Conservation (phyloP, 1,140 invertebrate genomes). For the Drosophila sulfurigaster region DNA sequence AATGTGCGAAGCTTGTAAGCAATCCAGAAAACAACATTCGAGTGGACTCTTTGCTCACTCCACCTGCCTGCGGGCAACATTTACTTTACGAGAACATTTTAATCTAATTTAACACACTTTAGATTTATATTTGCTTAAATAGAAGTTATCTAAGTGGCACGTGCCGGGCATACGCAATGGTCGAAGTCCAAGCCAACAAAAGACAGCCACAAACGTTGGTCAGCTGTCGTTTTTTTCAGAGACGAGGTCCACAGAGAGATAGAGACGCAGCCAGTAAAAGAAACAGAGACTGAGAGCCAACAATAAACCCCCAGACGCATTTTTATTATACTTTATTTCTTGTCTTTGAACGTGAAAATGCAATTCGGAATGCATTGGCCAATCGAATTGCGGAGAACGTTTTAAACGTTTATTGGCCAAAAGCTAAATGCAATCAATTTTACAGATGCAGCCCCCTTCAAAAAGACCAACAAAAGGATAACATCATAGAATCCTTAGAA, state of each 20-base stretch:
- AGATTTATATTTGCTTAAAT: conserved; percentile 83
- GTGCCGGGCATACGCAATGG: conserved; percentile 66
- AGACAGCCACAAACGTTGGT: conserved; percentile 13
- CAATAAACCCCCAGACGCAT: conserved; percentile 49
- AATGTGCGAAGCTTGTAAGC: conserved; percentile 39
- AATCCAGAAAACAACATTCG: conserved; percentile 30
- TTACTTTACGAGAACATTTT: conserved; percentile 80
- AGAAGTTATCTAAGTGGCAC: conserved; percentile 79
- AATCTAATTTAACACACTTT: conserved; percentile 83
- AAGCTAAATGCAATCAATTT: conserved; percentile 75
- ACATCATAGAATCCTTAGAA: conserved; percentile 17
- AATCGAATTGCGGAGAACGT: conserved; percentile 51
- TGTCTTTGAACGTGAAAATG: conserved; percentile 49
- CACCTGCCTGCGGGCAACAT: conserved; percentile 34
- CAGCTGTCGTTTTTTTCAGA: conserved; percentile 8
- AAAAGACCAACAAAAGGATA: conserved; percentile 19
- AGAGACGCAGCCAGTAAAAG: not conserved
- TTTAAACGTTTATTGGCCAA: conserved; percentile 47
- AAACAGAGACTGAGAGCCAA: conserved; percentile 16
- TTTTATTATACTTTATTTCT: conserved; percentile 80
- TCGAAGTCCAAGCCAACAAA: conserved; percentile 45
- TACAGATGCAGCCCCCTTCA: conserved; percentile 45
- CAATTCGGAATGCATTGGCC: conserved; percentile 54
- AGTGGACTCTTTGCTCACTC: not conserved
- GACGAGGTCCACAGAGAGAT: too few species aligned